These are phyloP conservation scores for Pseudochaenichthys georgianus DNA, from an alignment of 2,797 vertebrate genomes.

Conservation along the genomic window DNA sequence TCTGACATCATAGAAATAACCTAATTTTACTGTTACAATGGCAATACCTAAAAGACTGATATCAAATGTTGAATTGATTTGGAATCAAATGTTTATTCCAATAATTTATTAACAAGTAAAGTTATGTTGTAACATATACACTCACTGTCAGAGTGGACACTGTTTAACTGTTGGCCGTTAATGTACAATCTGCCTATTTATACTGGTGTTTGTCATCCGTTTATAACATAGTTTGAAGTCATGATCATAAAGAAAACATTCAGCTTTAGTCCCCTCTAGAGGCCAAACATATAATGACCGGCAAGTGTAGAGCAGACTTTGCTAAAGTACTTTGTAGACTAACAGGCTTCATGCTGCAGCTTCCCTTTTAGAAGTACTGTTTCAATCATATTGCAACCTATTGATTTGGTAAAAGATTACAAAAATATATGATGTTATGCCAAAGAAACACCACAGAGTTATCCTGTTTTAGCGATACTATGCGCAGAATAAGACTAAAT, in stretches of 20 bases:
- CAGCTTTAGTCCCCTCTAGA: conserved; percentile 58
- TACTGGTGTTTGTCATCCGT: not conserved
- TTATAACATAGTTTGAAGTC: not conserved
- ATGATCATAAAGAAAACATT: conserved; percentile 10
- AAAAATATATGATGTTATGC: not conserved
- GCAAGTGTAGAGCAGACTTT: not conserved
- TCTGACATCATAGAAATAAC: too few relatives aligned
- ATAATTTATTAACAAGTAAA: too few relatives aligned
- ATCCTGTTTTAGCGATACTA: not conserved
- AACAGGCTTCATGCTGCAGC: not conserved
- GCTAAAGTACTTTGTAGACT: not conserved
- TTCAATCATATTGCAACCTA: not conserved
- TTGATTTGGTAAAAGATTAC: not conserved
- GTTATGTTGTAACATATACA: too few relatives aligned
- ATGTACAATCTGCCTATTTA: not conserved
- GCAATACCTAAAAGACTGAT: not conserved
- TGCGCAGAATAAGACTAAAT: not conserved
- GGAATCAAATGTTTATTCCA: too few relatives aligned
- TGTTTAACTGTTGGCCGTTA: too few relatives aligned
- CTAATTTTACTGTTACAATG: not conserved
- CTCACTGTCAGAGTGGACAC: not conserved
- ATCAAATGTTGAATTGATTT: too few relatives aligned
- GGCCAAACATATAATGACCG: conserved; percentile 47
- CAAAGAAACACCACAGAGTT: too few relatives aligned
- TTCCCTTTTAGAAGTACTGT: not conserved